A percentile compares a stretch with the other conserved stretches of the same genome.
Evolutionary conservation across 1,140 invertebrate genomes (phyloP).

Genomic region (Sarcophaga bullata): DNA sequence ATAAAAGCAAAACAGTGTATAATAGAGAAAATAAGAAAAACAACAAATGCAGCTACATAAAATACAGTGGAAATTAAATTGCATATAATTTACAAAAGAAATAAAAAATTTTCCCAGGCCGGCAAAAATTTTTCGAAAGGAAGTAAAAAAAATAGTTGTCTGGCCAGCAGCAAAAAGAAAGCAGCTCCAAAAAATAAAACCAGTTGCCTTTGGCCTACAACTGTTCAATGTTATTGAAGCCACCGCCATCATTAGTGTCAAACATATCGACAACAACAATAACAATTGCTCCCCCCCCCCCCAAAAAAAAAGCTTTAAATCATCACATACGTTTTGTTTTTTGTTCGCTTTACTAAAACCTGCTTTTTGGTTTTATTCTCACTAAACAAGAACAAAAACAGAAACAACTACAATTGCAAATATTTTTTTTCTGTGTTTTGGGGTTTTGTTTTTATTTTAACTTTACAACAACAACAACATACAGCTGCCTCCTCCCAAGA

Average conservation of each 20-base stretch:
- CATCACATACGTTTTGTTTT: neutral
- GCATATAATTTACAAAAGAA: neutral
- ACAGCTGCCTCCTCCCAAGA: neutral
- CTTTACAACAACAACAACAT: neutral
- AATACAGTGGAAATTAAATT: neutral
- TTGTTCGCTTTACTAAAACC: neutral
- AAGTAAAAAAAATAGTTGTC: neutral
- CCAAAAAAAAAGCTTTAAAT: neutral
- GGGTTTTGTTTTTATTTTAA: too few species aligned
- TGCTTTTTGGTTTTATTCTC: neutral
- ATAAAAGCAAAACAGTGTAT: neutral
- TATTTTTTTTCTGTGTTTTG: neutral
- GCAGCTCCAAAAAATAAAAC: neutral
- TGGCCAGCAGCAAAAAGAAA: neutral
- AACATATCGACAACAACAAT: neutral
- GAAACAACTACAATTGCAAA: neutral
- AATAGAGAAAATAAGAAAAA: neutral
- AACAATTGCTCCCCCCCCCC: neutral
- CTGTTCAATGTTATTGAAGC: conserved; percentile 20
- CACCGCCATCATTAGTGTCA: neutral
- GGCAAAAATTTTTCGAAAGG: neutral
- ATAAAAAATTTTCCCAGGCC: neutral
- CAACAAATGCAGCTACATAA: neutral
- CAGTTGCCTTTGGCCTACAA: conserved; percentile 40
- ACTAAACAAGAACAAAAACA: conserved; percentile 4